These are phyloP conservation scores for Chelonus formosanus DNA, from an alignment of 2,888 invertebrate genomes.

Conservation along the genomic window DNA sequence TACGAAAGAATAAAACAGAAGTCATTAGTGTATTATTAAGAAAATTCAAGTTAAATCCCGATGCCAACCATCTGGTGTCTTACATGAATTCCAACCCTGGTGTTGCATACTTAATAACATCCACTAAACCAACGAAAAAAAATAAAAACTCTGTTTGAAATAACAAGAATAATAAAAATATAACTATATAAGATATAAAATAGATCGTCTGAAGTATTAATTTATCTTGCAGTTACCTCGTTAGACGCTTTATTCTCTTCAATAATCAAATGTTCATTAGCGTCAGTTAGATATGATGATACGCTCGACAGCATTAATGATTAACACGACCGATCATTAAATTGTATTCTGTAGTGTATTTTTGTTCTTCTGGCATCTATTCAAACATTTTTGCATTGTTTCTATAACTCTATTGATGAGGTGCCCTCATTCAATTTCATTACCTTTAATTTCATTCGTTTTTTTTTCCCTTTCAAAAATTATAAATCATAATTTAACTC, in stretches of 20 bases:
- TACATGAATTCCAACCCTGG: background rate
- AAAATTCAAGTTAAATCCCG: too few relatives aligned
- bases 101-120: background rate
- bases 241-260: background rate
- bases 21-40: too few relatives aligned
- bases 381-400: conserved; percentile 16
- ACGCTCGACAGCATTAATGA: conserved; percentile 10
- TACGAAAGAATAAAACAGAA: conserved; percentile 16
- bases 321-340: conserved; percentile 33
- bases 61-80: too few relatives aligned
- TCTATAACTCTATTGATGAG: conserved; percentile 18
- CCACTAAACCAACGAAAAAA: background rate
- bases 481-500: background rate
- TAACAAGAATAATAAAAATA: too few relatives aligned
- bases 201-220: conserved; percentile 15
- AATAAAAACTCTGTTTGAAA: too few relatives aligned
- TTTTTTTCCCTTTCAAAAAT: background rate
- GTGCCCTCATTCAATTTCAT: conserved; percentile 12
- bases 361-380: conserved; percentile 9
- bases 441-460: background rate
- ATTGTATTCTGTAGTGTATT: conserved; percentile 15
- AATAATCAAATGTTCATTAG: conserved; percentile 30
- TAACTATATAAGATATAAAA: background rate
- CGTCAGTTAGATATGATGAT: conserved; percentile 25
- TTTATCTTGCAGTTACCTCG: conserved; percentile 12